Evolutionary conservation across 2,113 vertebrate genomes (phyloP).

Genomic region (Xiphorhynchus elegans): DNA sequence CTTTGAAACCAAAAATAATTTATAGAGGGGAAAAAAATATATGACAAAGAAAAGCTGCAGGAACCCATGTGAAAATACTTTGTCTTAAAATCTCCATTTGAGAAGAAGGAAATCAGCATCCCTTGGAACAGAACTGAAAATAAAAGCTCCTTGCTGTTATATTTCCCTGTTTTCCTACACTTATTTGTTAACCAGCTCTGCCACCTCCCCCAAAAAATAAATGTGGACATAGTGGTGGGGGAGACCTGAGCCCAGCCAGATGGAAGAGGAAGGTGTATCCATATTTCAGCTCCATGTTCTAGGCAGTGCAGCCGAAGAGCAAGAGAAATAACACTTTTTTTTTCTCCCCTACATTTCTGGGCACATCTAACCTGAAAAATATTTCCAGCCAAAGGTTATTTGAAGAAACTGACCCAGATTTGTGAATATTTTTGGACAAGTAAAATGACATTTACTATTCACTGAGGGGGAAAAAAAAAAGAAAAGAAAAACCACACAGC

Average conservation of each 20-base stretch:
- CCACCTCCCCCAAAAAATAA: background rate
- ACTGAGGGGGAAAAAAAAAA: background rate
- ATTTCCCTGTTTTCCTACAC: background rate
- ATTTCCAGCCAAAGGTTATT: conserved; percentile 38
- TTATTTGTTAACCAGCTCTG: background rate
- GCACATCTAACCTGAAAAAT: conserved; percentile 2
- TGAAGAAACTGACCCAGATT: conserved; percentile 36
- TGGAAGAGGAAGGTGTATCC: background rate
- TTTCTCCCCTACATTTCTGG: background rate
- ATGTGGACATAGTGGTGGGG: background rate
- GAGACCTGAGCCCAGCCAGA: background rate
- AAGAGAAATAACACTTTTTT: background rate
- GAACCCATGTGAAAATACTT: background rate
- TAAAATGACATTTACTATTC: conserved; percentile 25
- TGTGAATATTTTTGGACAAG: conserved; percentile 28
- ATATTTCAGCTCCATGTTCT: background rate
- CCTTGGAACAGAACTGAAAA: background rate
- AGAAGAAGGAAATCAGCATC: background rate
- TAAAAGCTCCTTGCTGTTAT: background rate
- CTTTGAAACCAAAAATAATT: background rate
- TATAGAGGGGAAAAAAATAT: background rate
- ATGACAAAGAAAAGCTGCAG: background rate
- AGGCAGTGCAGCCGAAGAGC: background rate
- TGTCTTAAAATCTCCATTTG: background rate
- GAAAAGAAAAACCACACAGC: background rate